phyloP scores from a whole-genome alignment of 2,113 vertebrate genomes.

The Uria lomvia region DNA sequence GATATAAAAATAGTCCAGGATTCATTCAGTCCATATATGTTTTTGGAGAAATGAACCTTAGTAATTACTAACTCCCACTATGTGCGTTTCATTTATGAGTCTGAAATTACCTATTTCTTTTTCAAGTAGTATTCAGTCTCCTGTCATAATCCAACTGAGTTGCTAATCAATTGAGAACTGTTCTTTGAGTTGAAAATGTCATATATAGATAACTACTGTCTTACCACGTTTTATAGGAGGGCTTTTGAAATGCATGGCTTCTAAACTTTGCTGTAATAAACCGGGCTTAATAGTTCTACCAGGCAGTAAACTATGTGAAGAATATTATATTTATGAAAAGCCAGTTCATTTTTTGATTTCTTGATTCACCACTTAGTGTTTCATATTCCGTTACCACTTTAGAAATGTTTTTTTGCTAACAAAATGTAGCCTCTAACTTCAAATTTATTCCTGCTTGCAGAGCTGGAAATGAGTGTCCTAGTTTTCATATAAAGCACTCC shows the following conservation, averaged over 20 bases:
- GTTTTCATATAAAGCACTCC: neutral
- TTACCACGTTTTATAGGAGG: neutral
- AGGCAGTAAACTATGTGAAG: neutral
- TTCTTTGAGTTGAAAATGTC: neutral
- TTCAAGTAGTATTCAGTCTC: neutral
- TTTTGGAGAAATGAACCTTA: neutral
- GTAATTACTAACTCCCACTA: neutral
- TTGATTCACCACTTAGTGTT: neutral
- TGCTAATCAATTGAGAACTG: neutral
- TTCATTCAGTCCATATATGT: neutral
- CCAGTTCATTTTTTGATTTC: neutral
- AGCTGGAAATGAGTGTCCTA: neutral
- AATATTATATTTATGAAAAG: neutral
- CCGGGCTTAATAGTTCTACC: neutral
- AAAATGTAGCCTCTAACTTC: neutral
- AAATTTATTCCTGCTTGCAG: neutral
- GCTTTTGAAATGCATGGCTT: neutral
- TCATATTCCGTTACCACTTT: neutral
- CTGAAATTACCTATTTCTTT: neutral
- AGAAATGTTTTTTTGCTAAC: neutral
- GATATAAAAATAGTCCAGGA: conserved; percentile 4
- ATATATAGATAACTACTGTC: neutral
- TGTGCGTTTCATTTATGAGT: neutral
- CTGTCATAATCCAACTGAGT: neutral
- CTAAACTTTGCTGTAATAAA: neutral